Evolutionary conservation across 2,113 vertebrate species (phyloP), one percentile per base, ranked within the genome.

Genomic region (Xyliphius kryptos): DNA sequence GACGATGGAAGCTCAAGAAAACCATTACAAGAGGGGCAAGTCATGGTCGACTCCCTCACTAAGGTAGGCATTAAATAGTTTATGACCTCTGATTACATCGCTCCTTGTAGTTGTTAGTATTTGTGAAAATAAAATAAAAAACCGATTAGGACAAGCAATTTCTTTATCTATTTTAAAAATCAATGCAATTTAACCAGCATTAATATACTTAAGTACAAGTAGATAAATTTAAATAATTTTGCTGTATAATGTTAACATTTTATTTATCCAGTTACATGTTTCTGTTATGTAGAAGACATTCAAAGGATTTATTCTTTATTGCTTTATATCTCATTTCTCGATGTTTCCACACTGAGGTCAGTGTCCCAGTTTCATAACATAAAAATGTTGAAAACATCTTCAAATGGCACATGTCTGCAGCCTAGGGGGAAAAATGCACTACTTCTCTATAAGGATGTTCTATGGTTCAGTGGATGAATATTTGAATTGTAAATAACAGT

Each of bases 351-450:
- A 9, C 16, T 22, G 12, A 22, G 36, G 40, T 22, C 20, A 9
- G 1, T 68, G 66, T 44, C 56, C 22, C 51, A 37, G 56, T 55
- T 16, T 53, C 9, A n/a, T 51, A 36, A 67, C 32, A 6, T n/a
- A 10, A 26, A 50, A 26, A 56, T 36, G 11, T 38, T 56, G 14
- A 61, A 59, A 68, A 36, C 21, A 63, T 64, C 56, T 67, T 63
- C 10, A 54, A 59, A 48, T 63, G 36, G 13, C 47, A 47, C 40
- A 11, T 65, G 48, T 3, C n/a, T 17, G 14, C 1, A 19, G 76
- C 82, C 78, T 56, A 11, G 61, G 72, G 84, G 76, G 68, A 65
- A 84, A 85, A 80, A 78, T 65, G 80, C 85, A 85, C 83, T 88
- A 65, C 77, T 7, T 22, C 2, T 76, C 44, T 75, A 74, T 71